Percentiles rank a stretch among this genome's conserved stretches.
Conservation (phyloP, 30 jellyfish, hydroid and myxozoan species). For the Haliclystus octoradiatus region DNA sequence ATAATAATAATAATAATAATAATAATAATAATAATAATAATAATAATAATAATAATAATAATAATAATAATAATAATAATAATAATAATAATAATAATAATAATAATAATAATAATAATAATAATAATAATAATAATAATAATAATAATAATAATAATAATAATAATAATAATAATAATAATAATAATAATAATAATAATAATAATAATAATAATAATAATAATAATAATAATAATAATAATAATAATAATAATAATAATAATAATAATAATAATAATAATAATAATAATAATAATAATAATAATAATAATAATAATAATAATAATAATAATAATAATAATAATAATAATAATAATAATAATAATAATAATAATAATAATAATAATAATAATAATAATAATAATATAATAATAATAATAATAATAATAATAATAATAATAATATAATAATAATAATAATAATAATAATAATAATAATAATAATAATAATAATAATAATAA, state of each 20-base stretch:
- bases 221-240: too few relatives aligned
- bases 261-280: conserved; percentile 2
- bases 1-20: neutral
- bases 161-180: neutral
- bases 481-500: too few relatives aligned
- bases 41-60: neutral
- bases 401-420: too few relatives aligned
- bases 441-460: too few relatives aligned
- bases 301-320: conserved; percentile 3
- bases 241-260: neutral
- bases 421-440: too few relatives aligned
- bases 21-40: neutral
- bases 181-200: neutral
- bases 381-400: too few relatives aligned
- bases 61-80: neutral
- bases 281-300: conserved; percentile 1
- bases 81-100: neutral
- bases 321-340: too few relatives aligned
- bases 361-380: too few relatives aligned
- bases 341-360: too few relatives aligned
- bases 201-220: neutral
- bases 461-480: too few relatives aligned
- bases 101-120: neutral
- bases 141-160: neutral
- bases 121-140: neutral